Evolutionary conservation across 2,888 invertebrate genomes (phyloP).

Genomic region (Eustalomyia histrio): DNA sequence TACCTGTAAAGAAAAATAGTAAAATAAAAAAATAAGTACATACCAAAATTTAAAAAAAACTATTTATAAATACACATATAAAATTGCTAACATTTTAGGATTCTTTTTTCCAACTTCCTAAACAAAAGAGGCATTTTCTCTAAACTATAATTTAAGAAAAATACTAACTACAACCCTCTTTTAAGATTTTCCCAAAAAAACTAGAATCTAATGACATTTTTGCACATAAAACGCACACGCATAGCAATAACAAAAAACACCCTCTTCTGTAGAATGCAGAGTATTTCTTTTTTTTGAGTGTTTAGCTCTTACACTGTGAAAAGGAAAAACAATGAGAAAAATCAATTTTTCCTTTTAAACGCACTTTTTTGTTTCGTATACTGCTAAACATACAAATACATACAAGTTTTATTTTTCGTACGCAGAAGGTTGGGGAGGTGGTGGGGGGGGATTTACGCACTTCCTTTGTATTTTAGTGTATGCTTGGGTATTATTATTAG

Average conservation of each 20-base stretch:
- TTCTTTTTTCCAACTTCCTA: background rate
- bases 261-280: slow-evolving; percentile 19
- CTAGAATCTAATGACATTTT: slow-evolving; percentile 52
- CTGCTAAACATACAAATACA: slow-evolving; percentile 16
- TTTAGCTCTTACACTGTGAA: slow-evolving; percentile 10
- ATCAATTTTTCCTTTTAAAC: slow-evolving; percentile 54
- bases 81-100: background rate
- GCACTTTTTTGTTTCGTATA: slow-evolving; percentile 37
- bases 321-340: slow-evolving; percentile 44
- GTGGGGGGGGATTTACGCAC: slow-evolving; percentile 21
- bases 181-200: background rate
- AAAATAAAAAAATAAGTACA: background rate
- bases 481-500: slow-evolving; percentile 23
- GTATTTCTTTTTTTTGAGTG: background rate
- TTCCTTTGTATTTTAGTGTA: background rate
- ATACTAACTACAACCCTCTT: slow-evolving; percentile 1
- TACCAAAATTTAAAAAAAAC: too few species aligned
- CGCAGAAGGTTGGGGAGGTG: background rate
- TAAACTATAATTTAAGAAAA: slow-evolving; percentile 11
- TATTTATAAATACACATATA: background rate
- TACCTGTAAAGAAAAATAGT: slow-evolving; percentile 26
- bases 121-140: background rate
- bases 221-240: slow-evolving; percentile 64
- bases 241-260: slow-evolving; percentile 35
- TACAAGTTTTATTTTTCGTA: slow-evolving; percentile 1